phyloP scores from a whole-genome alignment of 2,797 vertebrate genomes.

The Gadopsis marmoratus region DNA sequence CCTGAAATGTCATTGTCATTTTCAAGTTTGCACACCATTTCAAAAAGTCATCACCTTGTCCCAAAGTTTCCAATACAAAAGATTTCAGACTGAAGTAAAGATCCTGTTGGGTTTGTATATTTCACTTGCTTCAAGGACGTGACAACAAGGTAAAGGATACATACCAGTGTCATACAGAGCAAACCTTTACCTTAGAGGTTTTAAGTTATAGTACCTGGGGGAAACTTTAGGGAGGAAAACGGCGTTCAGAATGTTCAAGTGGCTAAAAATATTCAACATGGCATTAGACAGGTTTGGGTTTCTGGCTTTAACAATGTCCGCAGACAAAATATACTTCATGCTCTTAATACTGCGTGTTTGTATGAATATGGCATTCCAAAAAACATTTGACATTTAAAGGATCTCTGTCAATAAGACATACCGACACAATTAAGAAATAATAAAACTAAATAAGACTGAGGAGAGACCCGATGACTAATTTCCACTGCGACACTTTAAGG shows the following conservation, averaged over 20 bases:
- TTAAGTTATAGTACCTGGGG: not conserved
- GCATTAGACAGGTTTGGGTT: not conserved
- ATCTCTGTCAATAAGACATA: too few relatives aligned
- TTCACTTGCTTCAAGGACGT: not conserved
- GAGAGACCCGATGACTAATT: slow-evolving; percentile 1
- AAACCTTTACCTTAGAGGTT: not conserved
- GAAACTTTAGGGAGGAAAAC: too few relatives aligned
- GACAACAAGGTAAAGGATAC: not conserved
- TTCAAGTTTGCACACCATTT: too few relatives aligned
- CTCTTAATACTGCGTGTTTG: not conserved
- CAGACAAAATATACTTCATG: not conserved
- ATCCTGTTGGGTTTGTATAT: not conserved
- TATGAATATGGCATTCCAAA: too few relatives aligned
- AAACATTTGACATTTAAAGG: not conserved
- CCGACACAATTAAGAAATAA: not conserved
- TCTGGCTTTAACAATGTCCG: too few relatives aligned
- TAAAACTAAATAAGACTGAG: not conserved
- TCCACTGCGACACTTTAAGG: not conserved
- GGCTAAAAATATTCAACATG: not conserved
- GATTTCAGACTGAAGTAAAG: not conserved
- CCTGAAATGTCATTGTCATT: not conserved
- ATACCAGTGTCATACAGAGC: not conserved
- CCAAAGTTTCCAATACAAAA: not conserved
- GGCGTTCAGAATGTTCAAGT: not conserved
- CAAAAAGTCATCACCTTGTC: not conserved